phyloP scores from a whole-genome alignment of 2,888 invertebrate species.

The Pandemis cinnamomeana region DNA sequence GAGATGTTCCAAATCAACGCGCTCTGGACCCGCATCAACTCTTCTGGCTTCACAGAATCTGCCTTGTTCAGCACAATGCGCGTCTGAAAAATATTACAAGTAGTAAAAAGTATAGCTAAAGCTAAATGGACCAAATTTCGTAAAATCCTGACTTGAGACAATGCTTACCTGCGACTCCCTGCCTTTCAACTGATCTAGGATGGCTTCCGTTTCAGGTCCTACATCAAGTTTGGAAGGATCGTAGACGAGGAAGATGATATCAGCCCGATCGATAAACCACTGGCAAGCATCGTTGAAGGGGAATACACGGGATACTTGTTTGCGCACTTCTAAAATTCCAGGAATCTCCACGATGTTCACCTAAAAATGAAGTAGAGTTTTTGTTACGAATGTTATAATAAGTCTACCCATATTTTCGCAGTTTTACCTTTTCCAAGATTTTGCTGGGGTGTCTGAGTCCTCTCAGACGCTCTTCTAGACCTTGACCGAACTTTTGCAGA shows the following conservation, averaged over 20 bases:
- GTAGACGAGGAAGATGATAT: slow-evolving; percentile 97
- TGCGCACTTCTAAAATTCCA: slow-evolving; percentile 96
- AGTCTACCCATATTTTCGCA: neutral
- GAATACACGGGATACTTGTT: slow-evolving; percentile 96
- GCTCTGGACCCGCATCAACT: slow-evolving; percentile 96
- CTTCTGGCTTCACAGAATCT: slow-evolving; percentile 95
- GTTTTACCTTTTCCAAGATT: slow-evolving; percentile 92
- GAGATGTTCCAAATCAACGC: slow-evolving; percentile 98
- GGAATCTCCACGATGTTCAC: slow-evolving; percentile 98
- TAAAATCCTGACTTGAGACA: neutral
- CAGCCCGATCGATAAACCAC: slow-evolving; percentile 98
- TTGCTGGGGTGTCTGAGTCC: slow-evolving; percentile 92
- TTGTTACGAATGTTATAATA: neutral
- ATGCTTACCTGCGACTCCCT: slow-evolving; percentile 91
- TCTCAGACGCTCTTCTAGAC: slow-evolving; percentile 93
- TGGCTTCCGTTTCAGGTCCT: slow-evolving; percentile 97
- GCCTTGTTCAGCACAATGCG: slow-evolving; percentile 97
- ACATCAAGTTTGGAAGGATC: slow-evolving; percentile 98
- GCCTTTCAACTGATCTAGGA: slow-evolving; percentile 97
- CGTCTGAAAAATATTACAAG: slow-evolving; percentile 82
- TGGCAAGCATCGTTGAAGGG: slow-evolving; percentile 98
- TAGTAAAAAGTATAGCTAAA: too few species aligned
- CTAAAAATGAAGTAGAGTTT: slow-evolving; percentile 69
- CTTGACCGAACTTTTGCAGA: slow-evolving; percentile 97
- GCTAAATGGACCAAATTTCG: too few species aligned